Conservation (phyloP, 2,888 invertebrate species). For the Ommatoiulus sabulosus region DNA sequence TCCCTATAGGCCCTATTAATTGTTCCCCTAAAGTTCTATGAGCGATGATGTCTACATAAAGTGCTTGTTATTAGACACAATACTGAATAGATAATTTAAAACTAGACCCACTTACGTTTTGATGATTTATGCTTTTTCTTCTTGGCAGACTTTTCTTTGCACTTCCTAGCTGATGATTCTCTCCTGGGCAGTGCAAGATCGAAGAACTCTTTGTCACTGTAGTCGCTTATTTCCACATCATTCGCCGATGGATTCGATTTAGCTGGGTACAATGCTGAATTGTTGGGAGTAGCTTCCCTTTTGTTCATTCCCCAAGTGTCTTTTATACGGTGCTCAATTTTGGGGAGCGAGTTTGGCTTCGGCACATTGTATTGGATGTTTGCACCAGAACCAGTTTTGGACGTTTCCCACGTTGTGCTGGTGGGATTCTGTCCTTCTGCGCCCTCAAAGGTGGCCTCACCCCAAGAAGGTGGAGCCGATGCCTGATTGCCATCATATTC, state of each 20-base stretch:
- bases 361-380: conserved; percentile 13
- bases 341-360: not conserved
- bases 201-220: conserved; percentile 54
- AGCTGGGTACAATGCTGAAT: not conserved
- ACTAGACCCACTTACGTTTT: conserved; percentile 57
- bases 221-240: conserved; percentile 52
- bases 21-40: not conserved
- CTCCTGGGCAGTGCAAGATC: conserved; percentile 47
- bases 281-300: not conserved
- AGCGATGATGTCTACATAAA: not conserved
- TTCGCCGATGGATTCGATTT: not conserved
- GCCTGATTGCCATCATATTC: conserved; percentile 44
- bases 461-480: not conserved
- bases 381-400: not conserved
- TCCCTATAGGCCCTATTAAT: too few relatives aligned
- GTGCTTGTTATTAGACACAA: not conserved
- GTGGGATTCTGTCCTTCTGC: not conserved
- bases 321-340: not conserved
- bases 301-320: not conserved
- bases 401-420: not conserved
- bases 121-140: conserved; percentile 55
- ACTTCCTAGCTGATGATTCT: conserved; percentile 56
- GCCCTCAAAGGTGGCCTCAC: not conserved
- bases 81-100: not conserved
- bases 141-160: conserved; percentile 55